Evolutionary conservation across 2,113 vertebrate species (phyloP).

Genomic region (Hiodon alosoides): DNA sequence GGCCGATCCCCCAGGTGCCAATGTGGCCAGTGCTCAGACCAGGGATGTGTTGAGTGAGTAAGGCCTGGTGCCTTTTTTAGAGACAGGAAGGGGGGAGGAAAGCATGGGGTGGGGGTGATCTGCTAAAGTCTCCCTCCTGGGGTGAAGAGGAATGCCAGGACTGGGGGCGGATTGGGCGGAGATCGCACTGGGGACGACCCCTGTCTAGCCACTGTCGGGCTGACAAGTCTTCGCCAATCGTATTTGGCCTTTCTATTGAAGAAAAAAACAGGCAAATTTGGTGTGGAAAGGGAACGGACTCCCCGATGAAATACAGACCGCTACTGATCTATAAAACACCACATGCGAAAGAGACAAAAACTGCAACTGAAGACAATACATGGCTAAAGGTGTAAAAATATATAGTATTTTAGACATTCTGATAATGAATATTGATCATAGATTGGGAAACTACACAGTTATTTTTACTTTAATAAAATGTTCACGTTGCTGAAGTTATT

Average conservation of each 20-base stretch:
- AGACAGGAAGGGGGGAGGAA: not conserved
- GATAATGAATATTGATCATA: too few relatives aligned
- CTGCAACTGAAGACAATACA: not conserved
- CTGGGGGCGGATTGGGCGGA: not conserved
- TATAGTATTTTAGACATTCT: too few relatives aligned
- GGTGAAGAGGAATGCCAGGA: constrained; percentile 7
- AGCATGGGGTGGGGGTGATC: not conserved
- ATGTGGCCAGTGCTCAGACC: not conserved
- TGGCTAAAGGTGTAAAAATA: too few relatives aligned
- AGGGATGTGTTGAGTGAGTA: constrained; percentile 18
- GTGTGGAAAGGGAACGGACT: not conserved
- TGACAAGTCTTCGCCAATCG: not conserved
- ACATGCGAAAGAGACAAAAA: not conserved
- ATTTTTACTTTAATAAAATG: too few relatives aligned
- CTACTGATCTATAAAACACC: constrained; percentile 3
- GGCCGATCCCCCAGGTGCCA: constrained; percentile 13
- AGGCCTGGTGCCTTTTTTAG: constrained; percentile 8
- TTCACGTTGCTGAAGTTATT: too few relatives aligned
- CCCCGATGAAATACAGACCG: constrained; percentile 7
- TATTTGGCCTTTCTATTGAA: not conserved
- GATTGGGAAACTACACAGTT: too few relatives aligned
- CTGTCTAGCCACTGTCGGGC: constrained; percentile 2
- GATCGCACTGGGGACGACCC: not conserved
- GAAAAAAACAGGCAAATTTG: not conserved
- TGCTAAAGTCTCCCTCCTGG: constrained; percentile 3